These are phyloP conservation scores for Eristalis intricaria DNA, from an alignment of 2,888 invertebrate species.

Conservation along the genomic window DNA sequence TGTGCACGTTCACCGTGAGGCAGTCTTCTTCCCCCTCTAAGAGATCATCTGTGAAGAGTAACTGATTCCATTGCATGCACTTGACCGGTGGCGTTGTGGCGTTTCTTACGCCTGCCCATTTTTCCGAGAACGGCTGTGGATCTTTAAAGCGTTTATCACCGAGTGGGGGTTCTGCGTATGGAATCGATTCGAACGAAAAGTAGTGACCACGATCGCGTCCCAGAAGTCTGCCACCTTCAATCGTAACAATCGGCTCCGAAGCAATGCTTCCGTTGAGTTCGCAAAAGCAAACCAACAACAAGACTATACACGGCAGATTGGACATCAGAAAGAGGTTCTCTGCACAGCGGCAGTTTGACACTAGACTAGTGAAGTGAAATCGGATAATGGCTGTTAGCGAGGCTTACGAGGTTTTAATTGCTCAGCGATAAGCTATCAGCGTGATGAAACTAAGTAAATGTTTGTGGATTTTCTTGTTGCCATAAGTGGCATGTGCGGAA, in stretches of 20 bases:
- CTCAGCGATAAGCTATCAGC: too few relatives aligned
- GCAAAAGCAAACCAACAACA: too few relatives aligned
- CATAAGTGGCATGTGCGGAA: too few relatives aligned
- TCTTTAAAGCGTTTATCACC: conserved; percentile 85
- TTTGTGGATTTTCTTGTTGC: too few relatives aligned
- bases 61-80: conserved; percentile 86
- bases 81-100: conserved; percentile 84
- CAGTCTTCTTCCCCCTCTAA: conserved; percentile 86
- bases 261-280: too few relatives aligned
- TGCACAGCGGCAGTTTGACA: too few relatives aligned
- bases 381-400: too few relatives aligned
- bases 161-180: conserved; percentile 86
- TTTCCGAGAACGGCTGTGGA: conserved; percentile 73
- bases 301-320: too few relatives aligned
- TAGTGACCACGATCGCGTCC: conserved; percentile 78
- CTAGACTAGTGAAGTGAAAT: too few relatives aligned
- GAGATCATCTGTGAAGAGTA: conserved; percentile 75
- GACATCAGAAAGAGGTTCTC: too few relatives aligned
- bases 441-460: too few relatives aligned
- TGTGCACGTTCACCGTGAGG: conserved; percentile 85
- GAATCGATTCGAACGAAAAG: conserved; percentile 86
- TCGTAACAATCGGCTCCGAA: conserved; percentile 45
- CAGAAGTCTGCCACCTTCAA: conserved; percentile 75
- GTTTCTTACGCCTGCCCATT: conserved; percentile 75
- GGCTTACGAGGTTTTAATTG: too few relatives aligned